These are phyloP conservation scores for Mizuhopecten yessoensis DNA, from an alignment of 1,140 invertebrate genomes.

Conservation along the genomic window DNA sequence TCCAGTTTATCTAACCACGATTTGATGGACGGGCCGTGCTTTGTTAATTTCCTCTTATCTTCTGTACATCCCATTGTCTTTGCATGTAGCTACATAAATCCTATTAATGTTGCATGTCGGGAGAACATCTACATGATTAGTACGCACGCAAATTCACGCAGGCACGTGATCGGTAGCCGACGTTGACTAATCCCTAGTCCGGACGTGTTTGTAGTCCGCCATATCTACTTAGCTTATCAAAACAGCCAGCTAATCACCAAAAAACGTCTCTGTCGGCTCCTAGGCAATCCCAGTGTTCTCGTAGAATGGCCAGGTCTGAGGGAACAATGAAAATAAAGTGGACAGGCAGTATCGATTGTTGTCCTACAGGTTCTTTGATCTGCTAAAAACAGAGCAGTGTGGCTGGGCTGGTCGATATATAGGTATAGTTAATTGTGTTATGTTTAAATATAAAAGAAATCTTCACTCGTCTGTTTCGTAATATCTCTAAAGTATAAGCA, in stretches of 20 bases:
- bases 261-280: slow-evolving; percentile 31
- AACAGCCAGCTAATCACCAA: slow-evolving; percentile 30
- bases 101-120: slow-evolving; percentile 38
- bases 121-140: slow-evolving; percentile 38
- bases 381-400: not conserved
- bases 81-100: slow-evolving; percentile 38
- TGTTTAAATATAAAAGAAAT: not conserved
- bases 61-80: slow-evolving; percentile 38
- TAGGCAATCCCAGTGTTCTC: not conserved
- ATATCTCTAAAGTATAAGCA: not conserved
- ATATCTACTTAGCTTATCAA: slow-evolving; percentile 39
- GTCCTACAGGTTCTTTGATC: slow-evolving; percentile 5
- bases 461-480: not conserved
- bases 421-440: not conserved
- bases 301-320: not conserved
- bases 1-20: slow-evolving; percentile 22
- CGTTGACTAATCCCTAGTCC: slow-evolving; percentile 29
- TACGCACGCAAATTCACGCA: slow-evolving; percentile 37
- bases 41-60: slow-evolving; percentile 33
- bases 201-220: slow-evolving; percentile 36
- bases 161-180: slow-evolving; percentile 36
- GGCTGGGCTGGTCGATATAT: not conserved
- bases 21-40: slow-evolving; percentile 36
- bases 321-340: slow-evolving; percentile 12
- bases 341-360: not conserved